Base-by-base conservation (phyloP, 2,888 invertebrate genomes). In the Mimas tiliae region DNA sequence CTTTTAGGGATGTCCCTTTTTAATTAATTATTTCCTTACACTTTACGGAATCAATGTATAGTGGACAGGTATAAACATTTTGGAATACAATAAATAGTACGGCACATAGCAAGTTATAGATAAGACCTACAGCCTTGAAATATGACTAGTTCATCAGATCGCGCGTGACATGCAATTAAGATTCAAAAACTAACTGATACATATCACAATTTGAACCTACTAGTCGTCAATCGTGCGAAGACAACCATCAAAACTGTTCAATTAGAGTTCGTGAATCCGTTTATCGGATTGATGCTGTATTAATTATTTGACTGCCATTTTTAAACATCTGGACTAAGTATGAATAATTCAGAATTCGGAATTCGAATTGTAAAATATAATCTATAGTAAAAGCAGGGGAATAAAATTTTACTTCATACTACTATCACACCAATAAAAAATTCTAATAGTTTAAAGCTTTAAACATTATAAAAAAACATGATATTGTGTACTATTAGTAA, bases 1-100 rank as follows among this genome's bases (percentile, higher is more conserved):
- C 75, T 68, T 69, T 68, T 82, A 93, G 92, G 92, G 93, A 80
- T 92, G 91, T 69, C 87, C n/a, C 75, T 77, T 69, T 70, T 68
- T 63, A 67, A 68, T 71, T 68, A 65, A 63, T 16, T 16, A 48
- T 66, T 62, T 63, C 62, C 42, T 42, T 42, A 42, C 7, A 42
- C 27, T 3, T 27, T 27, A 27, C 27, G 2, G 27, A 27, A 27
- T 27, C 27, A 3, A 27, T 27, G 4, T 27, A 27, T 27, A 27
- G 27, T 27, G 27, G 27, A n/a, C 27, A 3, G 27, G 27, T 27
- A 38, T 1, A 38, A 38, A 1, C 38, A 38, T 38, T 38, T 38
- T 38, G 38, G 27, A 27, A 4, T 27, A 27, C 27, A 27, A 27
- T 3, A 3, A 27, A 4, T 27, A 27, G 27, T 4, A 27, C 27